Evolutionary conservation across 2,888 invertebrate genomes (phyloP).

Genomic region (Dolichopus griseipennis): DNA sequence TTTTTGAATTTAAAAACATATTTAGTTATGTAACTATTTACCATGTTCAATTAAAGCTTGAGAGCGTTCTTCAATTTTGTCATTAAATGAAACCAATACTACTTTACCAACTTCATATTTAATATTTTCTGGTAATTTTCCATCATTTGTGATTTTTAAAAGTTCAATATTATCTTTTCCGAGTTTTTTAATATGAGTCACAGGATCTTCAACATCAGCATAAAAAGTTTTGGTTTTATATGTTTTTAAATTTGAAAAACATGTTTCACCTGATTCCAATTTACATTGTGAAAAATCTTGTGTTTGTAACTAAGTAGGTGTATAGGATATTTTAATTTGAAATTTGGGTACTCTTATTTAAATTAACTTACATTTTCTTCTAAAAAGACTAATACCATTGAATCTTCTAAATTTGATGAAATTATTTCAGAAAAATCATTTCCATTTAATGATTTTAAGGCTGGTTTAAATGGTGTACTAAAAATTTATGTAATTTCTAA

Average conservation of each 20-base stretch:
- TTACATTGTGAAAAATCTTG: slow-evolving; percentile 45
- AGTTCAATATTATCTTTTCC: slow-evolving; percentile 38
- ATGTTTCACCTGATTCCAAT: slow-evolving; percentile 33
- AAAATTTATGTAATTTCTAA: not conserved
- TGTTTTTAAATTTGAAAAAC: slow-evolving; percentile 41
- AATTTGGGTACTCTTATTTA: slow-evolving; percentile 17
- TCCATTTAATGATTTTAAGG: slow-evolving; percentile 30
- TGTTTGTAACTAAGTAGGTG: slow-evolving; percentile 40
- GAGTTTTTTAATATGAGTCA: slow-evolving; percentile 48
- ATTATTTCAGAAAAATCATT: slow-evolving; percentile 31
- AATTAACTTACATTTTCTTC: slow-evolving; percentile 45
- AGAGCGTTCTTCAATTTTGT: slow-evolving; percentile 48
- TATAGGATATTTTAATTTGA: not conserved
- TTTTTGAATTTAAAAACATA: not conserved
- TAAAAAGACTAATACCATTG: slow-evolving; percentile 45
- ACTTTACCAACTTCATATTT: slow-evolving; percentile 44
- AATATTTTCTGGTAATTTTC: slow-evolving; percentile 28
- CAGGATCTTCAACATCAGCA: slow-evolving; percentile 54
- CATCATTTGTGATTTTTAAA: slow-evolving; percentile 26
- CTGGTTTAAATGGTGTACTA: slow-evolving; percentile 29
- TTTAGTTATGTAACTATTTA: slow-evolving; percentile 27
- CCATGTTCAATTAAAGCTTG: slow-evolving; percentile 47
- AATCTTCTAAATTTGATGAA: slow-evolving; percentile 29
- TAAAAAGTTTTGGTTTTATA: slow-evolving; percentile 47
- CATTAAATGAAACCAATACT: slow-evolving; percentile 50